Conservation (phyloP, 2,888 invertebrate genomes). For the Peribatodes rhomboidaria region DNA sequence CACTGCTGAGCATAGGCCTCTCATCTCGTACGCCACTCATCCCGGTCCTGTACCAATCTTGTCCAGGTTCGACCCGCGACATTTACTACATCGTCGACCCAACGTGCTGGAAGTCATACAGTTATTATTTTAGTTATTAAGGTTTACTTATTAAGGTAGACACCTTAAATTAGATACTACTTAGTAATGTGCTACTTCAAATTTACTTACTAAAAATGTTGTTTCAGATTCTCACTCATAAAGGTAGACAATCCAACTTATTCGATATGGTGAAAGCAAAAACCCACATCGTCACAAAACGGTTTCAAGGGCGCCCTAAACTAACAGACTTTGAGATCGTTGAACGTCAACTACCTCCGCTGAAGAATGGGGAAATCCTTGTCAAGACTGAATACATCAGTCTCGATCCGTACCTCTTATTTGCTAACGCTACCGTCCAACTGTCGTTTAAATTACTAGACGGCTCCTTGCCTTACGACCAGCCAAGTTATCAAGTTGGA, state of each 20-base stretch:
- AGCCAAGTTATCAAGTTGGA: slow-evolving; percentile 54
- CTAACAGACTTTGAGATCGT: slow-evolving; percentile 13
- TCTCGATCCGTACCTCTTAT: slow-evolving; percentile 41
- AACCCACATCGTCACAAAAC: slow-evolving; percentile 57
- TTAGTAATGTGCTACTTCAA: too few relatives aligned
- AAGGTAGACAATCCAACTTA: background rate
- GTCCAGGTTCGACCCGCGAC: too few relatives aligned
- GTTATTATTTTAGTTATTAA: too few relatives aligned
- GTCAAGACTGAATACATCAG: slow-evolving; percentile 44
- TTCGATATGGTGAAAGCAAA: slow-evolving; percentile 20
- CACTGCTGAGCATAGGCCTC: too few relatives aligned
- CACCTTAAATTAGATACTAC: too few relatives aligned
- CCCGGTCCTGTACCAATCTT: too few relatives aligned
- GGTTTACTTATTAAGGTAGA: too few relatives aligned
- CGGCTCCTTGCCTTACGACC: slow-evolving; percentile 53
- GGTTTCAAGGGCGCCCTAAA: slow-evolving; percentile 52
- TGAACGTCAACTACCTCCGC: slow-evolving; percentile 81
- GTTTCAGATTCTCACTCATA: background rate
- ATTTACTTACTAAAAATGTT: too few relatives aligned
- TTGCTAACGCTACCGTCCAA: slow-evolving; percentile 2
- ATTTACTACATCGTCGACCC: too few relatives aligned
- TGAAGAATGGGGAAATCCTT: slow-evolving; percentile 79
- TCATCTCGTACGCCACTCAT: too few relatives aligned
- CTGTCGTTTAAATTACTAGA: background rate
- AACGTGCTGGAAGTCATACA: too few relatives aligned